phyloP scores from a whole-genome alignment of 1,140 invertebrate species.

The Trissolcus basalis region DNA sequence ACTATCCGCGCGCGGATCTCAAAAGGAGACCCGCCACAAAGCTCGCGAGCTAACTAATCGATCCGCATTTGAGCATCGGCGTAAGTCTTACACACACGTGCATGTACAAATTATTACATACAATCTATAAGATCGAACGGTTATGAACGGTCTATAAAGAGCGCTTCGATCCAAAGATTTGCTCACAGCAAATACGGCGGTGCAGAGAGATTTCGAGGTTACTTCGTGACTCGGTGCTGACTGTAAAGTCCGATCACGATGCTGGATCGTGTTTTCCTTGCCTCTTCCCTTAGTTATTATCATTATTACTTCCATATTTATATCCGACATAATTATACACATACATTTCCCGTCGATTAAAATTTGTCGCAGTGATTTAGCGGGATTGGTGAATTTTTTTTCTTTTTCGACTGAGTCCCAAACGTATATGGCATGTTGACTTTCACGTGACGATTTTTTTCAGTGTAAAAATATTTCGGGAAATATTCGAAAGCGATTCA shows the following conservation, averaged over 20 bases:
- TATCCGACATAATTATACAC: constrained; percentile 37
- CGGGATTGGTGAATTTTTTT: not conserved
- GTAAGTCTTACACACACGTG: constrained; percentile 36
- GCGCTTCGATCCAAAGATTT: constrained; percentile 61
- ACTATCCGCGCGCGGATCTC: constrained; percentile 12
- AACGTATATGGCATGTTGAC: too few relatives aligned
- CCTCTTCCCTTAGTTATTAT: constrained; percentile 40
- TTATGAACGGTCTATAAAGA: constrained; percentile 62
- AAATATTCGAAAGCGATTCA: constrained; percentile 60
- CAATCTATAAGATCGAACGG: constrained; percentile 59
- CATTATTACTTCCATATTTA: constrained; percentile 43
- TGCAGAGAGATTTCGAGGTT: constrained; percentile 61
- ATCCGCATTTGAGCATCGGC: constrained; percentile 40
- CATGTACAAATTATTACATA: constrained; percentile 58
- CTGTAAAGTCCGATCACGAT: constrained; percentile 53
- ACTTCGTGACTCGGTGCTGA: constrained; percentile 64
- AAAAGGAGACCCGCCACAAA: constrained; percentile 15
- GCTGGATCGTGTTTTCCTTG: constrained; percentile 48
- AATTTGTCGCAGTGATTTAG: constrained; percentile 45
- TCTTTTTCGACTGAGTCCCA: constrained; percentile 11
- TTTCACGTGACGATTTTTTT: too few relatives aligned
- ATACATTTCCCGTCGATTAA: constrained; percentile 32
- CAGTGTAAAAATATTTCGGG: constrained; percentile 21
- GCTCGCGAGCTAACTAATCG: constrained; percentile 52
- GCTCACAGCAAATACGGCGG: constrained; percentile 61